phyloP scores from a whole-genome alignment of 2,888 invertebrate species.

The Pogonocherus hispidulus region DNA sequence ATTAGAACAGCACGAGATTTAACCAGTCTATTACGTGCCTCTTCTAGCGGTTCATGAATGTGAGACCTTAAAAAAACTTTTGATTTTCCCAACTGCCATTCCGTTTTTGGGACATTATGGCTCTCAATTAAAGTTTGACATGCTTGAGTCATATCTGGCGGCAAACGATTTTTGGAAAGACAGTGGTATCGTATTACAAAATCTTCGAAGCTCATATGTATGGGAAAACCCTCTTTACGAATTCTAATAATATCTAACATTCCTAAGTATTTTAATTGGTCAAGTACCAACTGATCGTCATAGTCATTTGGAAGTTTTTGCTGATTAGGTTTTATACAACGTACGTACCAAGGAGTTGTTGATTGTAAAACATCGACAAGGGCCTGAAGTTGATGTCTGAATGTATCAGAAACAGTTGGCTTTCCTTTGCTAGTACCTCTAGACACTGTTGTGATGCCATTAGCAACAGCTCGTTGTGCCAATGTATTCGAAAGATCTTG shows the following conservation, averaged over 20 bases:
- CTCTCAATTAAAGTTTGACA: slow-evolving; percentile 73
- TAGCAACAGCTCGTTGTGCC: slow-evolving; percentile 52
- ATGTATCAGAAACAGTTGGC: slow-evolving; percentile 91
- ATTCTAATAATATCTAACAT: slow-evolving; percentile 95
- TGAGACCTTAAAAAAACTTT: slow-evolving; percentile 88
- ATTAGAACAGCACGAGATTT: slow-evolving; percentile 80
- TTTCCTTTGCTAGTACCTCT: slow-evolving; percentile 91
- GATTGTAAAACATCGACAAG: slow-evolving; percentile 90
- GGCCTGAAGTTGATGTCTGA: slow-evolving; percentile 88
- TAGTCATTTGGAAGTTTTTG: slow-evolving; percentile 86
- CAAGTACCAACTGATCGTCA: slow-evolving; percentile 84
- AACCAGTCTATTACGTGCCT: slow-evolving; percentile 79
- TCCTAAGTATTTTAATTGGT: slow-evolving; percentile 90
- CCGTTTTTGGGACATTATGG: slow-evolving; percentile 78
- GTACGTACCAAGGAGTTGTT: slow-evolving; percentile 93
- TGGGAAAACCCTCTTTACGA: slow-evolving; percentile 89
- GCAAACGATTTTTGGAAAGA: slow-evolving; percentile 71
- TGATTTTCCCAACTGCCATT: slow-evolving; percentile 91
- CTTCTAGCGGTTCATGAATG: slow-evolving; percentile 89
- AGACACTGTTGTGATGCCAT: slow-evolving; percentile 76
- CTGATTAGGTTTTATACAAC: slow-evolving; percentile 93
- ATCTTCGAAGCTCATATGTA: slow-evolving; percentile 84
- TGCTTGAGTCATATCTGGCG: slow-evolving; percentile 68
- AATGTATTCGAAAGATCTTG: slow-evolving; percentile 69
- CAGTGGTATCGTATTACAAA: slow-evolving; percentile 86